These are phyloP conservation scores for Rhynchophorus ferrugineus DNA, from an alignment of 1,140 invertebrate species.

Conservation along the genomic window DNA sequence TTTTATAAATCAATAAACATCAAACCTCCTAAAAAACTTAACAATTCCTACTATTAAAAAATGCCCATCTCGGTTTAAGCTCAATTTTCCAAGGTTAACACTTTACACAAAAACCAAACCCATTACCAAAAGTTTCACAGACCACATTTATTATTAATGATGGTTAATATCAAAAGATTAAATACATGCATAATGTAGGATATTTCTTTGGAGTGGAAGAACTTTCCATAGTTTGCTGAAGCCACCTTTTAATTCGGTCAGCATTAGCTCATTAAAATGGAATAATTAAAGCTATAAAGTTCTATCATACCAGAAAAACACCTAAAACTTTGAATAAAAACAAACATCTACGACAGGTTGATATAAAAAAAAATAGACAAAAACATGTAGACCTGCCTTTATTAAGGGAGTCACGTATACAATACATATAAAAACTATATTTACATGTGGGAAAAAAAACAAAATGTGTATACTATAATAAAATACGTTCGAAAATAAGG, in stretches of 20 bases:
- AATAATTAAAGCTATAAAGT: constrained; percentile 2
- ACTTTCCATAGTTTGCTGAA: too few species aligned
- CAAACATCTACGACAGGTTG: too few species aligned
- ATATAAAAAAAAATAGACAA: constrained; percentile 4
- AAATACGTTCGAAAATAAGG: too few species aligned
- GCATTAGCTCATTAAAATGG: not conserved
- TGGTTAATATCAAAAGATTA: too few species aligned
- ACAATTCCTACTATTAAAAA: too few species aligned
- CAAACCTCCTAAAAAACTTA: too few species aligned
- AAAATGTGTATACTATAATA: not conserved
- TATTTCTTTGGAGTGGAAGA: constrained; percentile 1
- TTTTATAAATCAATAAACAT: too few species aligned
- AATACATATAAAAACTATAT: not conserved
- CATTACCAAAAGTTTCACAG: constrained; percentile 16
- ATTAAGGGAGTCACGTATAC: not conserved
- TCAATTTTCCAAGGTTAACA: too few species aligned
- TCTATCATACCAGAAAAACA: not conserved
- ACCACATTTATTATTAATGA: too few species aligned
- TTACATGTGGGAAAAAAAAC: not conserved
- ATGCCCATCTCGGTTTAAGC: too few species aligned
- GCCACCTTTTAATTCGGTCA: too few species aligned
- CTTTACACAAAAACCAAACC: not conserved
- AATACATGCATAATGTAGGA: constrained; percentile 3
- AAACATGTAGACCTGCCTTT: not conserved
- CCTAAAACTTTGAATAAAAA: too few species aligned